Base-by-base conservation (phyloP, 2,113 vertebrate species). In the Ctenomys sociabilis region DNA sequence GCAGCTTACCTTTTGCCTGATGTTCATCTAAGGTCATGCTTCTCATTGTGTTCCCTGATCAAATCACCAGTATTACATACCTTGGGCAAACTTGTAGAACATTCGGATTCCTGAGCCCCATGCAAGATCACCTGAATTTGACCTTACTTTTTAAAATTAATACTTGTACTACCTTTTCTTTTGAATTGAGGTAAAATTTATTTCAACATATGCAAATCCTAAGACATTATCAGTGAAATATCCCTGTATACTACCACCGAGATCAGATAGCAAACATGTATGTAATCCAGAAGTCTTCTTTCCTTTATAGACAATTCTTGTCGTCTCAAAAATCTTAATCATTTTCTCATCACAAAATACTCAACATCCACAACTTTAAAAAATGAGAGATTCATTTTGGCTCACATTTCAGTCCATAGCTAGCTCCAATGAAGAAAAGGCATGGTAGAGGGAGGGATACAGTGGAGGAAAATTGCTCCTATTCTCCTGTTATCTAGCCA, bases 1-100 rank as follows among this genome's bases (percentile, higher is more conserved):
- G 26, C 24, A 32, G 22, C 32, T 72, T 16, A 1, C 10, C 75
- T 75, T 32, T 35, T 70, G 70, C 61, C 45, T 14, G 12, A 52
- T 63, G 28, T 4, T 30, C 75, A 24, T 12, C 1, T 3, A 24
- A 17, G 45, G 17, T 30, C 13, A 2, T 22, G 19, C 5, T 24
- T 49, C 26, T 68, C 28, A 35, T 14, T 4, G 3, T 4, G 30
- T 5, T 3, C 45, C 16, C 43, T 22, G 64, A n/a, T 35, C 73
- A 14, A 21, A 49, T 35, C 66, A 24, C 26, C 0, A 2, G 16
- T 30, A 2, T 21, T 17, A 19, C 6, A 1, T 49, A n/a, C 19
- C 45, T n/a, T 32, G 4, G 83, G 13, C 26, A 21, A 82, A 19
- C 21, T 19, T 30, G 14, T 22, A 43, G 14, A 63, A 26, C 49